Evolutionary conservation across 2,113 vertebrate genomes (phyloP).

Genomic region (Lophotis ruficrista): DNA sequence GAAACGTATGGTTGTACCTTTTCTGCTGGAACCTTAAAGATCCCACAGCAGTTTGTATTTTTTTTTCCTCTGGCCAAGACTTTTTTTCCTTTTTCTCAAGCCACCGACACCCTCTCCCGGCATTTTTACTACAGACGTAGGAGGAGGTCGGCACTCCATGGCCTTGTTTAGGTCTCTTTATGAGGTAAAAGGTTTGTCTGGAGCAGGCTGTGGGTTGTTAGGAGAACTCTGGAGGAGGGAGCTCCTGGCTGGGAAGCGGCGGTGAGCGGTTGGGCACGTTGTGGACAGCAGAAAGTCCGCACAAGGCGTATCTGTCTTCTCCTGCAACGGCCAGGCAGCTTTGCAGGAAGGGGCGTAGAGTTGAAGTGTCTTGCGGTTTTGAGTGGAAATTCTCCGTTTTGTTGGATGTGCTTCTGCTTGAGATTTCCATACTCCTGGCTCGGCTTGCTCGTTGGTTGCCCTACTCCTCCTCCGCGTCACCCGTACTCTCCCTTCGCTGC

Average conservation of each 20-base stretch:
- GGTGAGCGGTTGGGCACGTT: neutral
- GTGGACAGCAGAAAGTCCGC: neutral
- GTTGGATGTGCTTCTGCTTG: neutral
- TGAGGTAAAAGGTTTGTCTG: neutral
- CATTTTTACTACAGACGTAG: neutral
- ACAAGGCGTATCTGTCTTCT: neutral
- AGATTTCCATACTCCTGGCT: neutral
- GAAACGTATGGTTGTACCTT: fast-evolving
- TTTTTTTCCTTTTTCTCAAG: neutral
- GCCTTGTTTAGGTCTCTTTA: neutral
- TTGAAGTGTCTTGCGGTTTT: neutral
- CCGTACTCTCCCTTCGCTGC: neutral
- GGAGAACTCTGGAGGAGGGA: neutral
- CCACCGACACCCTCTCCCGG: neutral
- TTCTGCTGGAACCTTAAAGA: neutral
- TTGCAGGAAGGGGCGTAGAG: neutral
- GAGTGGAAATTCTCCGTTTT: neutral
- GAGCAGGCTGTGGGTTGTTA: fast-evolving
- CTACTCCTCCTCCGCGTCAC: neutral
- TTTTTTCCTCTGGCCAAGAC: neutral
- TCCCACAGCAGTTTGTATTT: neutral
- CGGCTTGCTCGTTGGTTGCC: neutral
- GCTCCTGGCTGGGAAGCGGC: neutral
- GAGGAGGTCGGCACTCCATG: neutral
- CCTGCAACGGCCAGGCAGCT: neutral